Evolutionary conservation across 2,113 vertebrate genomes (phyloP).

Genomic region (human): GRCh38 chr4:2698001-2698500

Average conservation of each 20-base stretch:
- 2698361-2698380: not conserved
- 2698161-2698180: fast-evolving
- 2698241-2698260: too few relatives aligned
- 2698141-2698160: not conserved
- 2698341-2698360: fast-evolving
- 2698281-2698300: not conserved
- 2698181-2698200: fast-evolving
- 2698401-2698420: not conserved
- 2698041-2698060: fast-evolving
- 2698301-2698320: not conserved
- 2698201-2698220: fast-evolving
- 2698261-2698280: not conserved
- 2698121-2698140: too few relatives aligned
- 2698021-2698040: fast-evolving
- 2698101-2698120: fast-evolving
- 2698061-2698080: not conserved
- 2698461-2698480: not conserved
- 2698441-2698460: fast-evolving
- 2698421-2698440: fast-evolving
- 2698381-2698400: not conserved
- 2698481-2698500: not conserved
- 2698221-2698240: not conserved
- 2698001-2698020: not conserved
- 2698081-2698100: fast-evolving
- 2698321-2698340: not conserved